Conservation (phyloP, 2,888 invertebrate genomes). For the Pasiphila rectangulata region DNA sequence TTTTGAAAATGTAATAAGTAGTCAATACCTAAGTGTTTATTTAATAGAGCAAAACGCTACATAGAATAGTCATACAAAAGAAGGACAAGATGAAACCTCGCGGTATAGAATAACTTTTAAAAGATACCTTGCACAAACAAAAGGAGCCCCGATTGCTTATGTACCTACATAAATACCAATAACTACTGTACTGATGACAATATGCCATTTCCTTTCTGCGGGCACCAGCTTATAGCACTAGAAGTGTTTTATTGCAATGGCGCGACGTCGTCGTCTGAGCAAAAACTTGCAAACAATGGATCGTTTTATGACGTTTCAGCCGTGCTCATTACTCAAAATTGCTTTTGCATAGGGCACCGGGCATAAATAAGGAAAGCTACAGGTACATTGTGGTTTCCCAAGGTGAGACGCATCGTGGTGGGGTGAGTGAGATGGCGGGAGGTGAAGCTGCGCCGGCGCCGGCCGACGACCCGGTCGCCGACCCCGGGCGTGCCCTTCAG, state of each 20-base stretch:
- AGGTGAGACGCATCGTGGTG: conserved; percentile 40
- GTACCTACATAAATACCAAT: no score
- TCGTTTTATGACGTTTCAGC: conserved; percentile 13
- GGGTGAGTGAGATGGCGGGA: conserved; percentile 12
- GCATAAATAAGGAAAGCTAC: conserved; percentile 37
- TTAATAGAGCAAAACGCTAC: no score
- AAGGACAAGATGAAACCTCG: no score
- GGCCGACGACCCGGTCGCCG: conserved; percentile 55
- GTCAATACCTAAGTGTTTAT: no score
- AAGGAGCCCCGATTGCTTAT: background rate
- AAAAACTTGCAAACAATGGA: conserved; percentile 19
- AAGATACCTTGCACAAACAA: background rate
- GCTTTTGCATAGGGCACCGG: conserved; percentile 18
- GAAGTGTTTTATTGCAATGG: background rate
- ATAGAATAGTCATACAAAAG: no score
- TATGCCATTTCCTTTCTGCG: conserved; percentile 1
- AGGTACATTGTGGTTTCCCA: conserved; percentile 31
- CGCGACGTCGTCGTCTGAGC: background rate
- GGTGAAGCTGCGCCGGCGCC: conserved; percentile 44
- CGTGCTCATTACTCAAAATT: conserved; percentile 25
- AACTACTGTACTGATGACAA: no score
- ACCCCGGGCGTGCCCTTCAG: conserved; percentile 54
- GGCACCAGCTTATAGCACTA: background rate
- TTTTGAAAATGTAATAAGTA: background rate
- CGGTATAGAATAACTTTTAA: no score